Evolutionary conservation across 2,888 invertebrate species (phyloP).

Genomic region (Xestia sexstrigata): DNA sequence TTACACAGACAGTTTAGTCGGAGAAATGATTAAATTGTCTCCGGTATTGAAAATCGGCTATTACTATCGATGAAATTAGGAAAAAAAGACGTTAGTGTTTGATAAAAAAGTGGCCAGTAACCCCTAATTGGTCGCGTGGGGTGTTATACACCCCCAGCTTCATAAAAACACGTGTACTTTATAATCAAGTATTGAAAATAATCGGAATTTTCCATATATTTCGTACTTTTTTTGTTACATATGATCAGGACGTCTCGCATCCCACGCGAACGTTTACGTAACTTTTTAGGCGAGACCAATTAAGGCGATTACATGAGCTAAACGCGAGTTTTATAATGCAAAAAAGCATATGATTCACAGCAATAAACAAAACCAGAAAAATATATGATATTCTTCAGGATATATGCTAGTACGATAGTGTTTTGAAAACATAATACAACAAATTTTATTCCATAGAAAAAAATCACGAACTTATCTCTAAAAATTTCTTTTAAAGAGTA

Average conservation of each 20-base stretch:
- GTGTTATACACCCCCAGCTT: background rate
- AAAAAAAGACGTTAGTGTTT: background rate
- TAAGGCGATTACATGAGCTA: too few species aligned
- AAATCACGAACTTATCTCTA: too few species aligned
- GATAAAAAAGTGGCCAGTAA: background rate
- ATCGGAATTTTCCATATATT: background rate
- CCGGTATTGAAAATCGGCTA: background rate
- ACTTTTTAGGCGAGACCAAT: background rate
- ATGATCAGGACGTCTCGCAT: background rate
- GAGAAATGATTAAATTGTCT: too few species aligned
- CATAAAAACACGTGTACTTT: background rate
- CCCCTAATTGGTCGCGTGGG: background rate
- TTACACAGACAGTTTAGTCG: too few species aligned
- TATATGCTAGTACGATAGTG: too few species aligned
- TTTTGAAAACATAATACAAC: too few species aligned
- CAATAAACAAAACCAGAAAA: too few species aligned
- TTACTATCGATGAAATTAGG: background rate
- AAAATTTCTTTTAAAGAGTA: too few species aligned
- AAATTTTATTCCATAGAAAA: too few species aligned
- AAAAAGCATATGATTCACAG: too few species aligned
- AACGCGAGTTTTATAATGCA: too few species aligned
- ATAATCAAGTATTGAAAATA: background rate
- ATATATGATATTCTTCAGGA: too few species aligned
- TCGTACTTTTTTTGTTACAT: background rate
- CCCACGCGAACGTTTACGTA: background rate